These are phyloP conservation scores for Rhopalosiphum padi DNA, from an alignment of 1,140 invertebrate species.

Conservation along the genomic window DNA sequence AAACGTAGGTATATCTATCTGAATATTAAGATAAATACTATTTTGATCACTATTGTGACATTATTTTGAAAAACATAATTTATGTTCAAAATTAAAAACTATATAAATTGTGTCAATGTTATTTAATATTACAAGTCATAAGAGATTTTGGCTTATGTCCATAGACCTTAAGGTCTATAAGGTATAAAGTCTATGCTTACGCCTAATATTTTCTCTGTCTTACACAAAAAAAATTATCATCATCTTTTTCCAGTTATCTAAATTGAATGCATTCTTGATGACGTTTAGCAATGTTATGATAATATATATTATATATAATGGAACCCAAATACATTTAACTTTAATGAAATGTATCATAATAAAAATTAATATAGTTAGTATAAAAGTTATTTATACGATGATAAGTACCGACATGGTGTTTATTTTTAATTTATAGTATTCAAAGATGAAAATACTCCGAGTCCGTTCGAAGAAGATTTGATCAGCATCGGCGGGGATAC, in stretches of 20 bases:
- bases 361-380: no score
- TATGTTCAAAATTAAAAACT: neutral
- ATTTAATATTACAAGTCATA: neutral
- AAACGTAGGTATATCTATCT: neutral
- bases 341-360: neutral
- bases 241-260: neutral
- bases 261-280: neutral
- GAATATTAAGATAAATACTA: neutral
- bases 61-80: neutral
- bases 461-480: constrained; percentile 79
- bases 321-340: neutral
- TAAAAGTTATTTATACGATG: neutral
- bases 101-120: neutral
- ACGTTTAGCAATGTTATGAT: neutral
- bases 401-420: neutral
- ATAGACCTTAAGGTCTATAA: no score
- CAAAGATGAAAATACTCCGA: constrained; percentile 81
- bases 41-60: neutral
- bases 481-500: constrained; percentile 73
- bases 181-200: neutral
- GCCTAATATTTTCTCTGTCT: neutral
- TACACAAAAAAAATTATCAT: neutral
- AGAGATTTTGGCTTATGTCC: neutral
- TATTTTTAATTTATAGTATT: constrained; percentile 74
- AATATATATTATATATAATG: neutral